Base-by-base conservation (phyloP, 2,797 vertebrate species). In the Rhinichthys osculus region DNA sequence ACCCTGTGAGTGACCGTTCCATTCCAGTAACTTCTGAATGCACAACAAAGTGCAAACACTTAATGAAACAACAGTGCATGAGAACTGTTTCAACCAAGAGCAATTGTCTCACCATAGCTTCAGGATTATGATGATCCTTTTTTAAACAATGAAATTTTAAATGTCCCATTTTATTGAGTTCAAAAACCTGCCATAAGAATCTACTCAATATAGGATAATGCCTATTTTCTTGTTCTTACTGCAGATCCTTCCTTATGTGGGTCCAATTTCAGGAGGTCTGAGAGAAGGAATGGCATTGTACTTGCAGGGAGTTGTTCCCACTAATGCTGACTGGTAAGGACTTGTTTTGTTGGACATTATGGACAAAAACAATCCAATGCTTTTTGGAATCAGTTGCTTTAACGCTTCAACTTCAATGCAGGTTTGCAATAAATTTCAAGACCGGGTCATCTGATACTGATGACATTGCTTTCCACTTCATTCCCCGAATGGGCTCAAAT, bases 381-480 rank as follows among this genome's bases (percentile, higher is more conserved):
- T 52, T 8, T 54, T 0, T 35, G 5, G 13, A 71, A 23, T 13
- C 1, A 2, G 10, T 17, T 40, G 4, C 21, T 40, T 30, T 9
- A 17, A 3, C 14, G 11, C 40, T 38, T 83, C 23, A 38, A 59
- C 30, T 77, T 64, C 2, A 5, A 23, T 59, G 42, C 10, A 88
- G 87, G 1, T 88, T 88, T 77, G 19, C 0, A 3, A 76, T 88
- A 6, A 77, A 86, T 71, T 88, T 88, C 14, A 64, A 81, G 54
- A 76, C 73, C 5, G 87, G 84, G 8, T 21, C 3, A 2, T 47
- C 67, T 30, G 21, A 35, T 4, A 30, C 5, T 3, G 38, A 76
- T 74, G 84, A 83, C 81, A 81, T 35, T 8, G 81, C 87, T 71
- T 84, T 88, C 69, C 70, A 78, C 14, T 88, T 76, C 33, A 83